These are phyloP conservation scores for Trichogramma dendrolimi DNA, from an alignment of 2,888 invertebrate genomes.

Conservation along the genomic window DNA sequence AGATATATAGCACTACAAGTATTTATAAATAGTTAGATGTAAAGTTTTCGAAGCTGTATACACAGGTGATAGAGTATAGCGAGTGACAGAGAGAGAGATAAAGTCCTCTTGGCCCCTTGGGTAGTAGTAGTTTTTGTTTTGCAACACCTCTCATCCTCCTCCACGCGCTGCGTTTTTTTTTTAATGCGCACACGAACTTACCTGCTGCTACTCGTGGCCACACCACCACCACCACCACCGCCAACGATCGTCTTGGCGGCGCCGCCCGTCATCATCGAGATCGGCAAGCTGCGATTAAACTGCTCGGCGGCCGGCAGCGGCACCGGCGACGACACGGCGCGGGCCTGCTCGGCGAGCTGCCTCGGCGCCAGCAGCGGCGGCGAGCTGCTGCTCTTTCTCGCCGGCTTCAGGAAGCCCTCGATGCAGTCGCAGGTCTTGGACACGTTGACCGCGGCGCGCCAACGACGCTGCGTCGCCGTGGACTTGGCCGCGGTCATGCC, in stretches of 20 bases:
- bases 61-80: too few species aligned
- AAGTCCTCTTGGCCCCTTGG: too few species aligned
- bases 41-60: too few species aligned
- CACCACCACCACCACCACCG: too few species aligned
- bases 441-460: constrained; percentile 30
- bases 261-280: constrained; percentile 28
- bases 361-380: constrained; percentile 47
- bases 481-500: constrained; percentile 11
- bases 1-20: too few species aligned
- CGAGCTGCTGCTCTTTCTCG: constrained; percentile 34
- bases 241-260: constrained; percentile 41
- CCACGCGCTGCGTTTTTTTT: too few species aligned
- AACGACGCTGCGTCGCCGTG: neutral
- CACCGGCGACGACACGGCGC: constrained; percentile 54
- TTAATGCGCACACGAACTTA: constrained; percentile 36
- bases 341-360: constrained; percentile 46
- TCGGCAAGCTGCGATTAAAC: constrained; percentile 25
- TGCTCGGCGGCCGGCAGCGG: constrained; percentile 39
- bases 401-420: constrained; percentile 36
- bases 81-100: too few species aligned
- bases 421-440: constrained; percentile 49
- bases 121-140: too few species aligned
- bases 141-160: too few species aligned
- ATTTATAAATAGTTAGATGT: too few species aligned
- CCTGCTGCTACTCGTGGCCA: constrained; percentile 47